Base-by-base conservation (phyloP, 2,888 invertebrate genomes). In the Drosophila lutescens region DNA sequence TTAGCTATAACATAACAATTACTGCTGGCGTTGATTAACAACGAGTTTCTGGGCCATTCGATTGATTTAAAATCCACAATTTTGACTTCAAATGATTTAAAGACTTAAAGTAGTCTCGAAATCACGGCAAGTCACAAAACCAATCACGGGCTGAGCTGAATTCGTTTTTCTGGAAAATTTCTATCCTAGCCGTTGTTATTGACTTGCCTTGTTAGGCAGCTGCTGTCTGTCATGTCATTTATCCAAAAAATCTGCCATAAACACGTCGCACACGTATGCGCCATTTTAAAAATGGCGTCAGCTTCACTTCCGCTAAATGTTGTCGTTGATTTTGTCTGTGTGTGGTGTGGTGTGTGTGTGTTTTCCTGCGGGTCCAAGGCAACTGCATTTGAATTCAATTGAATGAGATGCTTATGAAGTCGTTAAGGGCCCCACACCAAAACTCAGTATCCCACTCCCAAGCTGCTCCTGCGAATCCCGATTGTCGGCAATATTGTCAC, bases 201-300 rank as follows among this genome's bases (percentile, higher is more conserved):
- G 82, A 59, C 53, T 68, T 69, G 51, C 46, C 12, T 49, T 66
- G 63, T 67, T 78, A 49, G 63, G 40, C 71, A 59, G 58, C 62
- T 62, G 80, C 47, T 61, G 50, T 34, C 60, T 77, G 76, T 71
- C 76, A 72, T 73, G 72, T 60, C 69, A 72, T 68, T 85, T 81
- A 60, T 62, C 66, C 78, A 44, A 51, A 55, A 51, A 36, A 57
- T 43, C 67, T 79, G 86, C 74, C 83, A 88, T 83, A 79, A 87
- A 65, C 82, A 83, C 82, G 88, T 83, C 86, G 71, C 80, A 85
- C 82, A 83, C 82, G 82, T 83, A 74, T 79, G 61, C 54, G 73
- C 80, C 74, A 88, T 86, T 86, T 84, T 78, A 44, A 88, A 88
- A 77, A 84, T 84, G 80, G 86, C 83, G 65, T 71, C 77, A 63